A percentile compares a stretch with the other conserved stretches of the same genome.
phyloP scores from a whole-genome alignment of 2,888 invertebrate species.

The Calliscelio sp. region DNA sequence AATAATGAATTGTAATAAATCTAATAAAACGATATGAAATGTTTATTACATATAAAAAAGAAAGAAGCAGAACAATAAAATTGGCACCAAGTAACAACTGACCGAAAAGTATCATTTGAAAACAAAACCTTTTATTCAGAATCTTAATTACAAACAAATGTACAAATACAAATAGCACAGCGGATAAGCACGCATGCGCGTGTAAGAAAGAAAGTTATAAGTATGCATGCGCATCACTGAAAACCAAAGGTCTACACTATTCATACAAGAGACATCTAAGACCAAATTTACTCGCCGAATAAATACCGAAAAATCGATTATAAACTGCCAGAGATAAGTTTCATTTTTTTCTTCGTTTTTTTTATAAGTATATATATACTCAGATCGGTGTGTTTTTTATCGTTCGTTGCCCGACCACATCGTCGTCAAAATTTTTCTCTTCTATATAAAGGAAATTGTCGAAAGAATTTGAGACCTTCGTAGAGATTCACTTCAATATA shows the following conservation, averaged over 20 bases:
- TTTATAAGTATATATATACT: neutral
- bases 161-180: constrained; percentile 64
- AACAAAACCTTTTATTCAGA: constrained; percentile 60
- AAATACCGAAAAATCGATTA: constrained; percentile 47
- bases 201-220: constrained; percentile 52
- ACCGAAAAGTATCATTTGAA: constrained; percentile 31
- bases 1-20: constrained; percentile 43
- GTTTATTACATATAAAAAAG: neutral
- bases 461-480: constrained; percentile 48
- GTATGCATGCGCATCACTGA: constrained; percentile 51
- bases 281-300: constrained; percentile 39
- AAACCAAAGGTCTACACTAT: constrained; percentile 54
- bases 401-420: constrained; percentile 22
- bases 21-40: neutral
- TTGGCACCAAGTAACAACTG: too few species aligned
- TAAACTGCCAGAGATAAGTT: constrained; percentile 42
- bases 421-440: neutral
- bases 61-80: too few species aligned
- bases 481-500: constrained; percentile 81
- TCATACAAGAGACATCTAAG: constrained; percentile 55
- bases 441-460: constrained; percentile 10
- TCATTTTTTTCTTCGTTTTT: neutral
- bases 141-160: constrained; percentile 65
- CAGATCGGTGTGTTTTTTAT: constrained; percentile 20
- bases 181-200: constrained; percentile 58